Evolutionary conservation across 2,113 vertebrate species (phyloP).

Genomic region (Recurvirostra avosetta): DNA sequence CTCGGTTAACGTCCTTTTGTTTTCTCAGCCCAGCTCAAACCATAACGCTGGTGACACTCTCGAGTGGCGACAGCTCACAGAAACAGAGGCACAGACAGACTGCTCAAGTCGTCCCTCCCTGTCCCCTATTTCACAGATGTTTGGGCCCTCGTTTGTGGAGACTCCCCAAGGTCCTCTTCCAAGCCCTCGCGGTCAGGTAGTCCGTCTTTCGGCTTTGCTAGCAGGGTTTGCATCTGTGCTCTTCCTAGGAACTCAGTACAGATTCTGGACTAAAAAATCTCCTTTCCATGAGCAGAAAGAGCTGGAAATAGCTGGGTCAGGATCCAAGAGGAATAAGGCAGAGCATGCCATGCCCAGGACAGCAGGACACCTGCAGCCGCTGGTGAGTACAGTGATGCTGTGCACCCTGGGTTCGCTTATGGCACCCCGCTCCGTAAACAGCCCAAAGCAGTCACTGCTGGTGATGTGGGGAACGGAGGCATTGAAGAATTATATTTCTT

Average conservation of each 20-base stretch:
- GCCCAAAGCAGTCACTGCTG: background rate
- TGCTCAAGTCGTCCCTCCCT: background rate
- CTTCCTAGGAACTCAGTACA: background rate
- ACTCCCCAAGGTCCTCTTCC: background rate
- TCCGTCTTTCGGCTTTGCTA: background rate
- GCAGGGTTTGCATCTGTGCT: background rate
- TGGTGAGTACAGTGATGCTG: background rate
- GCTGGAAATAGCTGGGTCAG: background rate
- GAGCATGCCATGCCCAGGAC: background rate
- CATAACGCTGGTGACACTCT: accelerated
- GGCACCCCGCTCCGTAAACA: background rate
- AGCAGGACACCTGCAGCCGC: background rate
- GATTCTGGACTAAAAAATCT: background rate
- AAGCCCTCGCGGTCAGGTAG: background rate
- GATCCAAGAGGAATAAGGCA: background rate
- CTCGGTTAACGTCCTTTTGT: background rate
- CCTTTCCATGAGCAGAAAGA: background rate
- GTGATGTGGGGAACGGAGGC: background rate
- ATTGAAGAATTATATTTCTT: background rate
- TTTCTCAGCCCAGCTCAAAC: background rate
- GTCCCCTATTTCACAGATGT: background rate
- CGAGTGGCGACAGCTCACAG: background rate
- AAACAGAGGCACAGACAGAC: background rate
- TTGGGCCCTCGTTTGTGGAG: background rate
- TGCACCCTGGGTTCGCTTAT: background rate